phyloP scores from a whole-genome alignment of 2,797 vertebrate species.

The Malacoctenus gilli region DNA sequence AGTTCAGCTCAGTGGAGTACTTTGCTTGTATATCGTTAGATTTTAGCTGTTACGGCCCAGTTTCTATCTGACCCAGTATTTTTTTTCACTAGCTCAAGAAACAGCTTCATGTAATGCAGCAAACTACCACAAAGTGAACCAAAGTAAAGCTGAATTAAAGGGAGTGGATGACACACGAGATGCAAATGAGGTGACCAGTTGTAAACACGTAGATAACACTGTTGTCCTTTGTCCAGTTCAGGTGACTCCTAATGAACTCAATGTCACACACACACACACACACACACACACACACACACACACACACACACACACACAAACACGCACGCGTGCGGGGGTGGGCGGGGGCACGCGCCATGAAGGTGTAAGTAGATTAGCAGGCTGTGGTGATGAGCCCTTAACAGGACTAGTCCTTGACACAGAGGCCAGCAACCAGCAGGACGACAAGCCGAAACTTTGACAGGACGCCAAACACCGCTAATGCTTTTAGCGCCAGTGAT shows the following conservation, averaged over 20 bases:
- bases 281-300: neutral
- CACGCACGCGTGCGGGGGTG: no score
- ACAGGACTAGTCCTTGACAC: conserved; percentile 52
- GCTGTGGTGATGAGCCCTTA: conserved; percentile 46
- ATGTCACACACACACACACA: neutral
- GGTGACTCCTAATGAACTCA: conserved; percentile 23
- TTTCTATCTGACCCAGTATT: no score
- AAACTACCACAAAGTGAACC: no score
- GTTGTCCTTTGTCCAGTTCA: conserved; percentile 12
- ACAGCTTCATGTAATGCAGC: no score
- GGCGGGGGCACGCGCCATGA: conserved; percentile 1
- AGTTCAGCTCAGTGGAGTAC: no score
- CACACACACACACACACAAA: no score
- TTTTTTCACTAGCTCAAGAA: no score
- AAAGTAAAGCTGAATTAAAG: no score
- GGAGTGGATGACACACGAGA: neutral
- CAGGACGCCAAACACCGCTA: conserved; percentile 25
- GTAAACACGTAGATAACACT: conserved; percentile 17
- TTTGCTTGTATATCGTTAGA: no score
- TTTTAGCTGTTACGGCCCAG: no score
- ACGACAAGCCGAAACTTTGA: conserved; percentile 24
- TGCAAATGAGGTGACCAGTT: neutral
- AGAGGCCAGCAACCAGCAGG: conserved; percentile 16
- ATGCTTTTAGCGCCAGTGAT: conserved; percentile 24
- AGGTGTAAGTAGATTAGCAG: conserved; percentile 65